A percentile compares a stretch with the other conserved stretches of the same genome.
These are phyloP conservation scores for Hydrolagus affinis DNA, from an alignment of 2,113 vertebrate species.

Conservation along the genomic window DNA sequence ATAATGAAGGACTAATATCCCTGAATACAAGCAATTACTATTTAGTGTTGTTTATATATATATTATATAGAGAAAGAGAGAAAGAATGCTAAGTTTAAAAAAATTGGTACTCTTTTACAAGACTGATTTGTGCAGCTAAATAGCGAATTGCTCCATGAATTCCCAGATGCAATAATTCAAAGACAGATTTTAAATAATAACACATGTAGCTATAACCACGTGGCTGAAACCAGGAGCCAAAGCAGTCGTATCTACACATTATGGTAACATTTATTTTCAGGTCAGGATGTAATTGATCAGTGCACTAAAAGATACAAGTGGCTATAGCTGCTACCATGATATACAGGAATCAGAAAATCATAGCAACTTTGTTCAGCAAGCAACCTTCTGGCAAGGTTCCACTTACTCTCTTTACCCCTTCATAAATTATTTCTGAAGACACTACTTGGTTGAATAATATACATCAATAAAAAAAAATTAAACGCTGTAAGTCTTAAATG, in stretches of 20 bases:
- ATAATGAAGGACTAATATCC: background rate
- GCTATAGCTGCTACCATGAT: background rate
- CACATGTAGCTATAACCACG: background rate
- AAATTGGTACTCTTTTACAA: constrained; percentile 8
- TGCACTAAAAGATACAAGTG: constrained; percentile 28
- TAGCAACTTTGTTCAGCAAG: constrained; percentile 18
- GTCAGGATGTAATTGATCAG: constrained; percentile 19
- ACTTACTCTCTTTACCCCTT: background rate
- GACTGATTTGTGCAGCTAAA: constrained; percentile 10
- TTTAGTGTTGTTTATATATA: constrained; percentile 1
- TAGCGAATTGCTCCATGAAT: background rate
- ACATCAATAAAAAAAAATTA: background rate
- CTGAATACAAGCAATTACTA: background rate
- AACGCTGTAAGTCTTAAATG: background rate
- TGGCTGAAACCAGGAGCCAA: background rate
- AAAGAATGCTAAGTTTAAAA: constrained; percentile 1
- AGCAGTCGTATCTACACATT: background rate
- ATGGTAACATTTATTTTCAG: constrained; percentile 10
- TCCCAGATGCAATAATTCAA: background rate
- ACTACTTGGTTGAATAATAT: background rate
- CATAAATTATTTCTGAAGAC: background rate
- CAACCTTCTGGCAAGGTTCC: background rate
- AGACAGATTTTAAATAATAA: constrained; percentile 14
- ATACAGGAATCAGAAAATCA: background rate
- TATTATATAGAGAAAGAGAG: too few relatives aligned